Percentiles rank a stretch among this genome's conserved stretches.
phyloP scores from a whole-genome alignment of 2,888 invertebrate genomes.

The Campopleginae sp. region DNA sequence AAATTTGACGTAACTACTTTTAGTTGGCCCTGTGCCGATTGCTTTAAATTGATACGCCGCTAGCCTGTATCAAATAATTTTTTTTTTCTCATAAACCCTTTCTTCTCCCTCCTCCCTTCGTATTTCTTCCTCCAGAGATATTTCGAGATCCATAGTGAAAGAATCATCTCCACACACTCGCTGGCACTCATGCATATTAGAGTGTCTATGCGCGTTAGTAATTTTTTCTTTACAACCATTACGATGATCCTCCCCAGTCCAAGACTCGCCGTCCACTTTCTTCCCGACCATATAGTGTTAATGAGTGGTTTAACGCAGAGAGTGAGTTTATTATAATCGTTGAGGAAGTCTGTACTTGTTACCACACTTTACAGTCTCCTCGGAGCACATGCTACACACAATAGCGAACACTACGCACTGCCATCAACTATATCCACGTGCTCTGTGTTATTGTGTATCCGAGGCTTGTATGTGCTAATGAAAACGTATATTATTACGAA shows the following conservation, averaged over 20 bases:
- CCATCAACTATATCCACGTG: not conserved
- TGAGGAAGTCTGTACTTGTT: constrained; percentile 51
- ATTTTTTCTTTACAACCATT: constrained; percentile 25
- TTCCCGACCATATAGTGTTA: constrained; percentile 49
- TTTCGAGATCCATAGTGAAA: constrained; percentile 17
- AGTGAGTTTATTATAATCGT: constrained; percentile 57
- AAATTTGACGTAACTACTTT: constrained; percentile 11
- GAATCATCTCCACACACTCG: not conserved
- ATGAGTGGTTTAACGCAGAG: constrained; percentile 62
- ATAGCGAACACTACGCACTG: not conserved
- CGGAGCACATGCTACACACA: constrained; percentile 6
- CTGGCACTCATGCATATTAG: not conserved
- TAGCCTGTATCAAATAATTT: constrained; percentile 32
- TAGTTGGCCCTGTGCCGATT: constrained; percentile 1
- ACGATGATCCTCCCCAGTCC: constrained; percentile 24
- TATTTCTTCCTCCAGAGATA: not conserved
- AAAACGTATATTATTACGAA: constrained; percentile 40
- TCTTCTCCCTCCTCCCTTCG: not conserved
- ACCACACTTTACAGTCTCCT: constrained; percentile 48
- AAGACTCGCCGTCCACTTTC: constrained; percentile 44
- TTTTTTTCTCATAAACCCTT: not conserved
- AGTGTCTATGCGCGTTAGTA: constrained; percentile 1
- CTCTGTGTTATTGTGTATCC: not conserved
- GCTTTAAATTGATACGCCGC: constrained; percentile 21
- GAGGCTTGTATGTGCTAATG: constrained; percentile 3